phyloP scores from a whole-genome alignment of 2,113 vertebrate species.

The Solenodon paradoxus region DNA sequence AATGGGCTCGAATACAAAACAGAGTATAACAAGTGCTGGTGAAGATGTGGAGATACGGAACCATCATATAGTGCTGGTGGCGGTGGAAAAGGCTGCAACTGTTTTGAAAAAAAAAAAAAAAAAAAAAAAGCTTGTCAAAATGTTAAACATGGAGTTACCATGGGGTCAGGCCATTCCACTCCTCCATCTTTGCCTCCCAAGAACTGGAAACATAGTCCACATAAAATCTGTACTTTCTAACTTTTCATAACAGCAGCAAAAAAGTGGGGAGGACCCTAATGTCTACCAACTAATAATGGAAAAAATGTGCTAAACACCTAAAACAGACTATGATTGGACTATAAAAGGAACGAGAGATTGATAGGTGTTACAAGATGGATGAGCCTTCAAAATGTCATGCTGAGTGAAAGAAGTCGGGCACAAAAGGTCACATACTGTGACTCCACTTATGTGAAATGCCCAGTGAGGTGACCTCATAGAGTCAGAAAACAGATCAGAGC shows the following conservation, averaged over 20 bases:
- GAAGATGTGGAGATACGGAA: too few species aligned
- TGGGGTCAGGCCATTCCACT: not conserved
- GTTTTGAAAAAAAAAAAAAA: not conserved
- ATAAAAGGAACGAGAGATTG: fast-evolving
- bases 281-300: too few species aligned
- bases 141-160: too few species aligned
- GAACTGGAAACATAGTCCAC: not conserved
- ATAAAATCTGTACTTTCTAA: too few species aligned
- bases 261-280: not conserved
- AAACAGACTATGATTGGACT: fast-evolving
- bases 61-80: not conserved
- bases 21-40: too few species aligned
- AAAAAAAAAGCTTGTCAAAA: too few species aligned
- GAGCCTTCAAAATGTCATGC: not conserved
- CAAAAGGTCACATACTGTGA: too few species aligned
- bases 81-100: not conserved
- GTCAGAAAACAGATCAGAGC: not conserved
- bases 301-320: not conserved
- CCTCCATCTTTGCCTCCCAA: fast-evolving
- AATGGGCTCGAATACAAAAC: not conserved
- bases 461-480: fast-evolving
- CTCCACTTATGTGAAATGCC: fast-evolving
- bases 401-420: too few species aligned
- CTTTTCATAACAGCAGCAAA: too few species aligned
- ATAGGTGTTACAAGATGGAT: fast-evolving